Conservation (phyloP, 2,888 invertebrate genomes). For the Mayetiola destructor region DNA sequence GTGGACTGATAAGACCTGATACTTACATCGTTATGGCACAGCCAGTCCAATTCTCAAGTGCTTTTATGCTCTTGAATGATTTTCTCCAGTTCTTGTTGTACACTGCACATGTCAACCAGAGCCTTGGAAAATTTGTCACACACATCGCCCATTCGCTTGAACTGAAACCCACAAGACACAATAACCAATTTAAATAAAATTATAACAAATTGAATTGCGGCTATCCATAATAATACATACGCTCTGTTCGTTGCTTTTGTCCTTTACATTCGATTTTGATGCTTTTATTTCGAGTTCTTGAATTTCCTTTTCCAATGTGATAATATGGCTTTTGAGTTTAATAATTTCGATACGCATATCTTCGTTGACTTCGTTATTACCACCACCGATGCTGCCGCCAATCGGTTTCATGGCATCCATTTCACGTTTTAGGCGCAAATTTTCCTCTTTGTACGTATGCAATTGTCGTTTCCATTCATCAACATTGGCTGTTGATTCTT, state of each 20-base stretch:
- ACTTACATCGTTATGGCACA: constrained; percentile 28
- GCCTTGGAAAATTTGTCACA: constrained; percentile 32
- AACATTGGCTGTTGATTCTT: constrained; percentile 89
- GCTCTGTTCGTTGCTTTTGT: constrained; percentile 56
- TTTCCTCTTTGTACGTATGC: constrained; percentile 83
- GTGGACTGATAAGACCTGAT: background rate
- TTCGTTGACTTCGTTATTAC: constrained; percentile 43
- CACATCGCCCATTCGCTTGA: constrained; percentile 31
- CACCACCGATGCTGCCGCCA: constrained; percentile 36
- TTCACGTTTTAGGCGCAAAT: constrained; percentile 63
- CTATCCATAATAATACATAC: constrained; percentile 32
- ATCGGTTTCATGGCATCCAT: constrained; percentile 57
- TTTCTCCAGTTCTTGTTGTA: constrained; percentile 36
- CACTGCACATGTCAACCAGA: constrained; percentile 30
- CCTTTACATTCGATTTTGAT: constrained; percentile 32
- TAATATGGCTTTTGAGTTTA: constrained; percentile 61
- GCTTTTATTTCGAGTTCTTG: constrained; percentile 68
- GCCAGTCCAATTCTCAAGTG: constrained; percentile 34
- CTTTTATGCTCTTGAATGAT: constrained; percentile 33
- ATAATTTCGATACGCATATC: constrained; percentile 62
- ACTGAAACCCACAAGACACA: constrained; percentile 20
- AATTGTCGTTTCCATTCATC: constrained; percentile 97
- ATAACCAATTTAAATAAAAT: background rate
- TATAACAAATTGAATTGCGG: background rate
- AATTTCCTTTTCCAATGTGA: constrained; percentile 66